A percentile compares a stretch with the other conserved stretches of the same genome.
These are phyloP conservation scores for Cenopis cana DNA, from an alignment of 2,888 invertebrate species.

Conservation along the genomic window DNA sequence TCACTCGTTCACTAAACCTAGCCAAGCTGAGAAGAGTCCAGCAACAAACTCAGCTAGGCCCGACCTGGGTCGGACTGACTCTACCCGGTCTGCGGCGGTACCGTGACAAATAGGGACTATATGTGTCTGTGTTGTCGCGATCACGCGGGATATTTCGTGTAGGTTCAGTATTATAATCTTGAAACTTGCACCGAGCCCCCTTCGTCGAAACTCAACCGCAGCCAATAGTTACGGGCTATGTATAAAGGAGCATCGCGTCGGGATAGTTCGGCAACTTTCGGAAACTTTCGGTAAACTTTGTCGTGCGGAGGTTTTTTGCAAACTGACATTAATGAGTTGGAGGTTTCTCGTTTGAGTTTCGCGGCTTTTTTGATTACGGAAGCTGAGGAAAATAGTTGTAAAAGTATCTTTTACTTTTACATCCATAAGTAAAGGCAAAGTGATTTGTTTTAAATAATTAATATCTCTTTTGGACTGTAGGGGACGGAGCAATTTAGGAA, in stretches of 20 bases:
- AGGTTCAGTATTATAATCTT: conserved; percentile 1
- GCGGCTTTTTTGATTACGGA: neutral
- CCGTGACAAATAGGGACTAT: no score
- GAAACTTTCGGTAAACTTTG: conserved; percentile 52
- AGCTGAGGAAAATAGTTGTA: neutral
- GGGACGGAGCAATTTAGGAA: no score
- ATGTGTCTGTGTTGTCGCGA: no score
- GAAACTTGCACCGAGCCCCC: conserved; percentile 51
- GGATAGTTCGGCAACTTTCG: conserved; percentile 60
- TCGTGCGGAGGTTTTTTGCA: conserved; percentile 66
- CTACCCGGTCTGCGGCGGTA: no score
- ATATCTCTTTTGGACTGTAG: no score
- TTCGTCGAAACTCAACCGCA: conserved; percentile 64
- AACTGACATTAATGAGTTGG: conserved; percentile 52
- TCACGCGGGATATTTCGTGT: no score
- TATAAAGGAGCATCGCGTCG: conserved; percentile 61
- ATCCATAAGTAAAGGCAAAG: neutral
- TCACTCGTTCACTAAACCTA: no score
- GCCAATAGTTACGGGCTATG: conserved; percentile 69
- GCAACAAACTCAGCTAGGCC: no score
- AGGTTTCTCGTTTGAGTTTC: neutral
- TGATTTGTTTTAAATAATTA: no score
- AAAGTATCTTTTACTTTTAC: no score
- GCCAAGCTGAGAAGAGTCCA: no score
- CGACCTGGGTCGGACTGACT: no score